Evolutionary conservation across 1,140 invertebrate species (phyloP).

Genomic region (Drosophila sturtevanti): DNA sequence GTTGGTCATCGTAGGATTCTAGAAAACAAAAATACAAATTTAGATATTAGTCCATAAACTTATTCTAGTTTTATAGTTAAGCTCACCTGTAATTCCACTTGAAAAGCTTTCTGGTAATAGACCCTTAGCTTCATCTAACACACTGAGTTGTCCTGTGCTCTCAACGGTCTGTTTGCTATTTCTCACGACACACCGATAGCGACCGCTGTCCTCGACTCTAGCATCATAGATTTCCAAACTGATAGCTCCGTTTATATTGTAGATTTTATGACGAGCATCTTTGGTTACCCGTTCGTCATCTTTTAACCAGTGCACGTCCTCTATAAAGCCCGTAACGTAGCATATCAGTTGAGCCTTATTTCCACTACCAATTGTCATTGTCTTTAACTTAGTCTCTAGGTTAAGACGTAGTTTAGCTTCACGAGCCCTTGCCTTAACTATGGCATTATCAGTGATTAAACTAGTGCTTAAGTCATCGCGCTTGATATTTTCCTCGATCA

Average conservation of each 20-base stretch:
- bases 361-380: conserved; percentile 72
- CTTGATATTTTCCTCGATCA: conserved; percentile 40
- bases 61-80: background rate
- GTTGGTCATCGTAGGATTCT: conserved; percentile 82
- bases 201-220: conserved; percentile 67
- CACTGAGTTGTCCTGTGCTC: conserved; percentile 85
- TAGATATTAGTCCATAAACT: no score
- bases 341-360: conserved; percentile 79
- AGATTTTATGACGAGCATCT: conserved; percentile 73
- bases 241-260: conserved; percentile 78
- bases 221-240: conserved; percentile 79
- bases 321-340: conserved; percentile 72
- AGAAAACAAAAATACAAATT: background rate
- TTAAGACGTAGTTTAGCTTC: conserved; percentile 67
- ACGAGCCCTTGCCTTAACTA: conserved; percentile 49
- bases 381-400: conserved; percentile 71
- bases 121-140: conserved; percentile 82
- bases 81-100: conserved; percentile 20
- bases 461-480: background rate
- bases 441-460: conserved; percentile 11
- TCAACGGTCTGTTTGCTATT: conserved; percentile 86
- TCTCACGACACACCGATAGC: conserved; percentile 85
- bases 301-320: conserved; percentile 76
- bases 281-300: conserved; percentile 70
- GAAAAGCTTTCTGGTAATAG: conserved; percentile 65